Evolutionary conservation across 1,140 invertebrate genomes (phyloP).

Genomic region (Batillaria attramentaria): DNA sequence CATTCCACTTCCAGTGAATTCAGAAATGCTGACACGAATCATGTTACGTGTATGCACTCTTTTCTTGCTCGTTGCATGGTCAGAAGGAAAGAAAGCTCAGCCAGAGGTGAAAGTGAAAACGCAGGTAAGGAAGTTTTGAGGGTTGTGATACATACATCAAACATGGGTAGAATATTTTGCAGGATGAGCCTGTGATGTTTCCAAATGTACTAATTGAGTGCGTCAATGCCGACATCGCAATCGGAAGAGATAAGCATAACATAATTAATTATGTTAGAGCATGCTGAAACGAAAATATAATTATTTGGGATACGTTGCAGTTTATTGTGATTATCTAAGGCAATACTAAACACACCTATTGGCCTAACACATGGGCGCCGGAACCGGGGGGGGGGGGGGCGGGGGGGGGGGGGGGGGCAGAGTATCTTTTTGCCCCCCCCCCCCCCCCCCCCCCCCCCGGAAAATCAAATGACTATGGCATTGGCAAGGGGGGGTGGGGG

Average conservation of each 20-base stretch:
- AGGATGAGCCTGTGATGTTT: neutral
- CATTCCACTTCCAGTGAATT: neutral
- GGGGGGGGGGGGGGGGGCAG: too few species aligned
- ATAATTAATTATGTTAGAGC: neutral
- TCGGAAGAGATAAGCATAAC: neutral
- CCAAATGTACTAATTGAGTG: neutral
- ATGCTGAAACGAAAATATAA: too few species aligned
- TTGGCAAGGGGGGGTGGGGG: too few species aligned
- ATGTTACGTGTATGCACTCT: neutral
- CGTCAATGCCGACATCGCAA: neutral
- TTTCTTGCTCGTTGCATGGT: neutral
- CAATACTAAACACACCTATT: too few species aligned
- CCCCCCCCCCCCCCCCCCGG: too few species aligned
- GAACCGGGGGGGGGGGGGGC: too few species aligned
- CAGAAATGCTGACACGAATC: neutral
- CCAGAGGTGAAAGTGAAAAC: constrained; percentile 17
- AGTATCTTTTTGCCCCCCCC: too few species aligned
- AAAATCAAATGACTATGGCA: too few species aligned
- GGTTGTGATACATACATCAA: too few species aligned
- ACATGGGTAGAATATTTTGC: neutral
- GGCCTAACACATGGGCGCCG: too few species aligned
- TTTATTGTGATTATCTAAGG: too few species aligned
- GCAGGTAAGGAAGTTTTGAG: too few species aligned
- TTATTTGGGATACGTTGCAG: neutral
- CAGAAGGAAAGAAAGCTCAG: constrained; percentile 1